These are phyloP conservation scores for Thamnophis sirtalis DNA, from an alignment of 2,113 vertebrate genomes.

Conservation along the genomic window DNA sequence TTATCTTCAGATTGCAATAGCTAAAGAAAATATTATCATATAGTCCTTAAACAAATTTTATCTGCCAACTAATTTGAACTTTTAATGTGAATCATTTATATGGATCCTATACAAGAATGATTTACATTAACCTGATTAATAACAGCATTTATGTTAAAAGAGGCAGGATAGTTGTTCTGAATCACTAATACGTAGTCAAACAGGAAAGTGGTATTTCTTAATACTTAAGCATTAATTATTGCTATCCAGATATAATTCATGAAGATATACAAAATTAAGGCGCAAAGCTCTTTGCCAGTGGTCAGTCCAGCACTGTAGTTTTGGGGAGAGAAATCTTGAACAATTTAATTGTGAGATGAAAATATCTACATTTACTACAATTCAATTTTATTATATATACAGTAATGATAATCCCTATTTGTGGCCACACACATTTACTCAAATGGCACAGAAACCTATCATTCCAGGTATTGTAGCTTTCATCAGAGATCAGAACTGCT, in stretches of 20 bases:
- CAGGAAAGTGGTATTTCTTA: background rate
- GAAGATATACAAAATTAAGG: background rate
- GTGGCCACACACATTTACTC: background rate
- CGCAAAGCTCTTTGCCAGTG: background rate
- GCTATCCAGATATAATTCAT: background rate
- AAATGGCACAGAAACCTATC: background rate
- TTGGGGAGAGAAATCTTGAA: background rate
- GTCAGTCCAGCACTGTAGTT: background rate
- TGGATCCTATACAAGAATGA: background rate
- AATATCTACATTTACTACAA: background rate
- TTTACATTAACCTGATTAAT: background rate
- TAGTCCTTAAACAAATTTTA: slow-evolving; percentile 1
- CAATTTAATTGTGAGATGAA: background rate
- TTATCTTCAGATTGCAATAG: slow-evolving; percentile 30
- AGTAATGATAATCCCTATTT: background rate
- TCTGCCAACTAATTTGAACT: background rate
- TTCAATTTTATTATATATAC: background rate
- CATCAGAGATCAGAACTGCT: background rate
- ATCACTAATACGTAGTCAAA: background rate
- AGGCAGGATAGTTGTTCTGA: background rate
- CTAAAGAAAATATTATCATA: slow-evolving; percentile 29
- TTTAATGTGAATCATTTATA: background rate
- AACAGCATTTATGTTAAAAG: background rate
- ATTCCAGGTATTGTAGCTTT: background rate
- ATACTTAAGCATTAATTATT: background rate